phyloP scores from a whole-genome alignment of 2,888 invertebrate genomes.

The Alviniconcha strummeri region DNA sequence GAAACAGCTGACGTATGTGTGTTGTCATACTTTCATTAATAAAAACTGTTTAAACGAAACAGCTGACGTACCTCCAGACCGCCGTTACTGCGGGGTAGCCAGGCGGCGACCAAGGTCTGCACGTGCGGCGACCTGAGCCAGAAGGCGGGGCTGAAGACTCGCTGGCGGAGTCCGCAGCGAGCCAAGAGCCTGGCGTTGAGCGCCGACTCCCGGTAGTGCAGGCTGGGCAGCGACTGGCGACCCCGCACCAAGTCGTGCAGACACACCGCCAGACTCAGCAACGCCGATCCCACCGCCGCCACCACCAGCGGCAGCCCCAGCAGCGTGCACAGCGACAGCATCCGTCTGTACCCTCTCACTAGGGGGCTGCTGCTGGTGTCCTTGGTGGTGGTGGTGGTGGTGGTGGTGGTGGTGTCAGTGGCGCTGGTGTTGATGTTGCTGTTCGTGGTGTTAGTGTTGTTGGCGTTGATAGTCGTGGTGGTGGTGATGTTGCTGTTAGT shows the following conservation, averaged over 20 bases:
- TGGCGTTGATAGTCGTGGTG: no score
- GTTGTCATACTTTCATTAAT: no score
- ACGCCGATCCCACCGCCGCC: slow-evolving; percentile 37
- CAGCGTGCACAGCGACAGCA: slow-evolving; percentile 38
- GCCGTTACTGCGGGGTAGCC: slow-evolving; percentile 36
- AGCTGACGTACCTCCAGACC: not conserved
- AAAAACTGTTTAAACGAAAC: no score
- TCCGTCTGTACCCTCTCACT: slow-evolving; percentile 12
- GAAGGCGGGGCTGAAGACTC: slow-evolving; percentile 55
- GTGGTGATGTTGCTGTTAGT: no score
- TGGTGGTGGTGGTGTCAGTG: not conserved
- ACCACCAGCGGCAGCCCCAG: slow-evolving; percentile 37
- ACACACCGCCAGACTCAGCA: slow-evolving; percentile 36
- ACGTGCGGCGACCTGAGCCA: slow-evolving; percentile 57
- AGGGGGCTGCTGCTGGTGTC: not conserved
- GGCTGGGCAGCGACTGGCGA: slow-evolving; percentile 44
- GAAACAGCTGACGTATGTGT: no score
- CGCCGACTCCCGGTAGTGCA: slow-evolving; percentile 62
- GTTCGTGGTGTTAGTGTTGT: no score
- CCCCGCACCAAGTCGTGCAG: slow-evolving; percentile 33
- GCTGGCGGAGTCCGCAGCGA: slow-evolving; percentile 51
- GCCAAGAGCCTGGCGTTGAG: slow-evolving; percentile 60
- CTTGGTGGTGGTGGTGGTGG: not conserved
- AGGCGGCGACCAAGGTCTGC: slow-evolving; percentile 60
- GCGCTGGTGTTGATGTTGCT: not conserved